These are phyloP conservation scores for Ciconia stormi DNA, from an alignment of 2,113 vertebrate species.

Conservation along the genomic window DNA sequence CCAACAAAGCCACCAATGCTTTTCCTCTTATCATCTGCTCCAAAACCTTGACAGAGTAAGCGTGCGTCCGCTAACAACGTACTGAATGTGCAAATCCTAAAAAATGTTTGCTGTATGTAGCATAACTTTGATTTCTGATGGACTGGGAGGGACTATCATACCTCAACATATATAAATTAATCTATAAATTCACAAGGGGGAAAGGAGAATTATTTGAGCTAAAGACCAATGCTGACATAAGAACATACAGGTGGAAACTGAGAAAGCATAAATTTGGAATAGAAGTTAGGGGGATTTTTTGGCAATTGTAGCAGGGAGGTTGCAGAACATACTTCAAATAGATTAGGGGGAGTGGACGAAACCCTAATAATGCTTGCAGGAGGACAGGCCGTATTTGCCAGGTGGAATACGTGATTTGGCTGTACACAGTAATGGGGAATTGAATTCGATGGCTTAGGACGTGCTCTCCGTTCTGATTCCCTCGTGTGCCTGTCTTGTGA, in stretches of 20 bases:
- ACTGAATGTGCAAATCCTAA: neutral
- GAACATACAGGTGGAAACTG: neutral
- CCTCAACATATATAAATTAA: neutral
- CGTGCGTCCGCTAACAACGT: neutral
- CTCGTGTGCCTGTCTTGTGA: neutral
- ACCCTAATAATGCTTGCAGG: neutral
- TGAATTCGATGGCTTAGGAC: neutral
- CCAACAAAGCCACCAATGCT: neutral
- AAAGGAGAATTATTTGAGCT: neutral
- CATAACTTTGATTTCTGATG: neutral
- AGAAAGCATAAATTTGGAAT: neutral
- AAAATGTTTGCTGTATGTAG: neutral
- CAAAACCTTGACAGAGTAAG: neutral
- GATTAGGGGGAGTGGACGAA: neutral
- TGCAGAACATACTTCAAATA: neutral
- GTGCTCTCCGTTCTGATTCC: neutral
- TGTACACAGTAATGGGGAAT: neutral
- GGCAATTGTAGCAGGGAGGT: neutral
- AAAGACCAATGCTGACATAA: neutral
- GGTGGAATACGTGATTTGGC: neutral
- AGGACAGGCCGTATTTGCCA: neutral
- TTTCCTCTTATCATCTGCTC: neutral
- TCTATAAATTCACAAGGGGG: neutral
- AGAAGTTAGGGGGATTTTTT: neutral
- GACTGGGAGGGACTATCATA: neutral